These are phyloP conservation scores for Spondyliosoma cantharus DNA, from an alignment of 2,797 vertebrate genomes.

Conservation along the genomic window DNA sequence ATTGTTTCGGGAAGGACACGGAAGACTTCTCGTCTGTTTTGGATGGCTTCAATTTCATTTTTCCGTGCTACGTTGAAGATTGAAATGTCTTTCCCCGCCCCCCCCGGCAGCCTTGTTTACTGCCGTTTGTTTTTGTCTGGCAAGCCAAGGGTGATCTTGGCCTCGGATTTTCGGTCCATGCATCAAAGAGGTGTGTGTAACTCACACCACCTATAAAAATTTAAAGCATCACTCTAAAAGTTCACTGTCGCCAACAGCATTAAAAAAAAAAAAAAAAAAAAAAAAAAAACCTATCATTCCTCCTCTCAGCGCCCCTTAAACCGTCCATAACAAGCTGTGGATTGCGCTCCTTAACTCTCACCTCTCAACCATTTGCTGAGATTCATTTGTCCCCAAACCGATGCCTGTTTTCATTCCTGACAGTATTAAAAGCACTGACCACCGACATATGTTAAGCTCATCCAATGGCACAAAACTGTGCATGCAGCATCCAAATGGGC, in stretches of 20 bases:
- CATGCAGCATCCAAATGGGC: not conserved
- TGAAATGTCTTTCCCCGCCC: not conserved
- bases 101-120: not conserved
- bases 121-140: slow-evolving; percentile 4
- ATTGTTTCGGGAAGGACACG: not conserved
- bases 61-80: slow-evolving; percentile 1
- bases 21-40: not conserved
- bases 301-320: not conserved
- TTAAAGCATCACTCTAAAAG: not conserved
- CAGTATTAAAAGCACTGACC: not conserved
- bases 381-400: not conserved
- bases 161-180: not conserved
- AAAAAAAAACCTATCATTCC: not conserved
- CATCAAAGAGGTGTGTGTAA: not conserved
- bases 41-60: not conserved
- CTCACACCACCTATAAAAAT: not conserved
- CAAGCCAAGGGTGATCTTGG: not conserved
- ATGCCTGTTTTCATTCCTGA: not conserved
- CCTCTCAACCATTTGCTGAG: not conserved
- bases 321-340: not conserved
- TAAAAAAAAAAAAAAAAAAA: not conserved
- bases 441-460: not conserved
- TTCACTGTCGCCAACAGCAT: not conserved
- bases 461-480: not conserved
- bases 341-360: not conserved